Evolutionary conservation across 2,113 vertebrate genomes (phyloP).

Genomic region (Aix galericulata): DNA sequence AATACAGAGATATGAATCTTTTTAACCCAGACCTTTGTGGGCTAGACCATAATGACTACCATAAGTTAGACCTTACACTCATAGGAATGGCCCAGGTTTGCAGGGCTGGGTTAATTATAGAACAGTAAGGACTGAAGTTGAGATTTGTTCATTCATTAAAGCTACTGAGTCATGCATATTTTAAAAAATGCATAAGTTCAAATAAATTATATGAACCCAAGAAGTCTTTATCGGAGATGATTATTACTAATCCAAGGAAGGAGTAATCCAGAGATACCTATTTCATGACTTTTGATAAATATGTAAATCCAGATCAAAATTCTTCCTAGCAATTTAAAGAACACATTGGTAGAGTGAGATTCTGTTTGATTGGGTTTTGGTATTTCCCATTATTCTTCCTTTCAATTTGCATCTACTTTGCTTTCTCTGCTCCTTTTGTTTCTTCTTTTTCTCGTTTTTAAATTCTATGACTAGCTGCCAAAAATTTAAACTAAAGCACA

Average conservation of each 20-base stretch:
- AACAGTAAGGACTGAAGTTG: not conserved
- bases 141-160: not conserved
- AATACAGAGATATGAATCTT: not conserved
- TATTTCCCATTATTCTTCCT: not conserved
- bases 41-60: not conserved
- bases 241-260: not conserved
- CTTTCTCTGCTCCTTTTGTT: not conserved
- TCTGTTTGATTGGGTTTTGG: not conserved
- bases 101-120: not conserved
- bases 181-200: not conserved
- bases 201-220: not conserved
- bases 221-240: not conserved
- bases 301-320: not conserved
- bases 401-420: not conserved
- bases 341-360: not conserved
- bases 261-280: not conserved
- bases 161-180: not conserved
- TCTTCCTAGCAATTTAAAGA: not conserved
- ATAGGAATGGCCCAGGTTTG: not conserved
- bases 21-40: not conserved
- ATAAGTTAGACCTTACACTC: not conserved
- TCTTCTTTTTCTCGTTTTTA: not conserved
- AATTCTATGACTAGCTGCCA: not conserved
- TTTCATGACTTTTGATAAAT: not conserved
- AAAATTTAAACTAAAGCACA: not conserved